A percentile compares a stretch with the other conserved stretches of the same genome.
These are phyloP conservation scores for Therioaphis trifolii DNA, from an alignment of 2,888 invertebrate species.

Conservation along the genomic window DNA sequence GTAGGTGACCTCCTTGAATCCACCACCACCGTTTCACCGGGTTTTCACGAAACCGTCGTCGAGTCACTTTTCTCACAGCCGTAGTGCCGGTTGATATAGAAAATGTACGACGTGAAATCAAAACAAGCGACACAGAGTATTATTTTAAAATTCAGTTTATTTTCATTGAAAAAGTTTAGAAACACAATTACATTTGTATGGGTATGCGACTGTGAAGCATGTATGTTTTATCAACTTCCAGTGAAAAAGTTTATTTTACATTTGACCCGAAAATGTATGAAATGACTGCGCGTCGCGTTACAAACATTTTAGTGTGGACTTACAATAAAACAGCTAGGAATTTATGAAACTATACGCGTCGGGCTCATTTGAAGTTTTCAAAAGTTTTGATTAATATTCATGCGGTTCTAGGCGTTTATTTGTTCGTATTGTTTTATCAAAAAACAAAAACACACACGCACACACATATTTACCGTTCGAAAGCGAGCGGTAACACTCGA, in stretches of 20 bases:
- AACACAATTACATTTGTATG: background rate
- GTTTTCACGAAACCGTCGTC: too few relatives aligned
- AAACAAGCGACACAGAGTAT: too few relatives aligned
- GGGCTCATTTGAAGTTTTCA: slow-evolving; percentile 1
- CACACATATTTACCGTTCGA: background rate
- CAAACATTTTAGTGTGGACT: background rate
- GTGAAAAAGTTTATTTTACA: background rate
- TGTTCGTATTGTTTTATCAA: background rate
- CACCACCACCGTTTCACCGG: too few relatives aligned
- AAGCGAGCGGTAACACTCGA: too few relatives aligned
- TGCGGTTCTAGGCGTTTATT: background rate
- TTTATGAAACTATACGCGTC: background rate
- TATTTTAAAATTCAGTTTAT: too few relatives aligned
- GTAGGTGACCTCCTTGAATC: too few relatives aligned
- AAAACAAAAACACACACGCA: background rate
- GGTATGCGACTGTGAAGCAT: background rate
- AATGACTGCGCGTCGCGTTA: background rate
- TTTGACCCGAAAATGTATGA: background rate
- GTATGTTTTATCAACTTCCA: background rate
- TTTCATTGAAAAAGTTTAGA: background rate
- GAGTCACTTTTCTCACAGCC: too few relatives aligned
- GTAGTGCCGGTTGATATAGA: too few relatives aligned
- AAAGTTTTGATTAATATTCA: slow-evolving; percentile 13
- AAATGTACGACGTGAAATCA: too few relatives aligned
- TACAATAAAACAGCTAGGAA: background rate